A percentile compares a stretch with the other conserved stretches of the same genome.
Evolutionary conservation across 2,888 invertebrate genomes (phyloP).

Genomic region (Epicampocera succincta): DNA sequence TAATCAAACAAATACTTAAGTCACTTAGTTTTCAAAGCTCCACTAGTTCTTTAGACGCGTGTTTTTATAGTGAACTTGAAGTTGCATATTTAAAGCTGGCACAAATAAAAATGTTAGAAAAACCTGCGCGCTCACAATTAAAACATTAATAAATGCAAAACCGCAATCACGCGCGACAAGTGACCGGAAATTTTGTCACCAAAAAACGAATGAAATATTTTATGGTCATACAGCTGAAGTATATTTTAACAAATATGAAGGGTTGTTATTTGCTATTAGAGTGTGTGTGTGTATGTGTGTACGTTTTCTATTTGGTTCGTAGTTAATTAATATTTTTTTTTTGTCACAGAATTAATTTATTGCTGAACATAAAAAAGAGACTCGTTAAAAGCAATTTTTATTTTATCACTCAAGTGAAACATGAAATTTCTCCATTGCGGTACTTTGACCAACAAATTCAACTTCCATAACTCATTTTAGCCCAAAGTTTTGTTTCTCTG

Average conservation of each 20-base stretch:
- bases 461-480: not conserved
- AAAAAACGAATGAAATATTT: conserved; percentile 56
- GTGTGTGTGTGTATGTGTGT: too few relatives aligned
- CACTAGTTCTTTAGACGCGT: too few relatives aligned
- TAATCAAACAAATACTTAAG: too few relatives aligned
- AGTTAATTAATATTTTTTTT: conserved; percentile 64
- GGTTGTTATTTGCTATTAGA: conserved; percentile 38
- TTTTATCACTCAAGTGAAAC: conserved; percentile 58
- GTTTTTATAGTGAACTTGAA: conserved; percentile 12
- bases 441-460: conserved; percentile 28
- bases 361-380: conserved; percentile 31
- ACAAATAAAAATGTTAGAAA: not conserved
- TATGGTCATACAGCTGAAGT: conserved; percentile 10
- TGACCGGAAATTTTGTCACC: conserved; percentile 70
- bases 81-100: too few relatives aligned
- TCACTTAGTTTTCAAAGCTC: too few relatives aligned
- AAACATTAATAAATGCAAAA: conserved; percentile 60
- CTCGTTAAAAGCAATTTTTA: conserved; percentile 36
- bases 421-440: conserved; percentile 40
- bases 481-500: not conserved
- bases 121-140: conserved; percentile 8
- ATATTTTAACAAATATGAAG: conserved; percentile 33
- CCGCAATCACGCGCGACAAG: conserved; percentile 70
- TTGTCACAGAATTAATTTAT: conserved; percentile 57
- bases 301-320: conserved; percentile 54